Percentiles rank a stretch among this genome's conserved stretches.
Conservation (phyloP, 2,797 vertebrate genomes). For the Labeo calbasu region DNA sequence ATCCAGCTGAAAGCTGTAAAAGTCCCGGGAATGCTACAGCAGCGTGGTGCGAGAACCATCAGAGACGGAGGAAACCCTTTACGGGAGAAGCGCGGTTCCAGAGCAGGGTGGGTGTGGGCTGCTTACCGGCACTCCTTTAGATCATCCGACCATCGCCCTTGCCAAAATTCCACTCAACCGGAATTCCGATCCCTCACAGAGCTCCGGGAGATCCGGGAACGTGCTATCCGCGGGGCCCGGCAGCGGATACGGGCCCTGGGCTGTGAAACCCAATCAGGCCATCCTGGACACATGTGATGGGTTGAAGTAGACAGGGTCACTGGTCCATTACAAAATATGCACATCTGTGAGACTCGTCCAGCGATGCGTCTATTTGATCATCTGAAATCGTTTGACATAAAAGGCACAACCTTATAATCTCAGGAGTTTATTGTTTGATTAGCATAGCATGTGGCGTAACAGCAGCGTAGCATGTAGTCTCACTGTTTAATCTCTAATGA, state of each 20-base stretch:
- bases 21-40: slow-evolving; percentile 40
- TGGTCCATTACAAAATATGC: slow-evolving; percentile 39
- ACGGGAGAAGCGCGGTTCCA: slow-evolving; percentile 34
- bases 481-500: slow-evolving; percentile 21
- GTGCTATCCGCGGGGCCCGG: slow-evolving; percentile 20
- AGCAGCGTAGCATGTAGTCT: slow-evolving; percentile 14
- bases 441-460: slow-evolving; percentile 12
- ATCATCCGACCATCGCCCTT: slow-evolving; percentile 27
- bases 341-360: slow-evolving; percentile 42
- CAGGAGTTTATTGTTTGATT: slow-evolving; percentile 25
- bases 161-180: slow-evolving; percentile 47
- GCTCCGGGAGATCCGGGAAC: slow-evolving; percentile 40
- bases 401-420: slow-evolving; percentile 8
- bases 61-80: slow-evolving; percentile 38
- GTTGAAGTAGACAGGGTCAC: slow-evolving; percentile 44
- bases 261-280: slow-evolving; percentile 53
- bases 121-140: slow-evolving; percentile 22
- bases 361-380: slow-evolving; percentile 17
- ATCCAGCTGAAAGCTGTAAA: slow-evolving; percentile 59
- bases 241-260: slow-evolving; percentile 31
- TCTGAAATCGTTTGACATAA: slow-evolving; percentile 18
- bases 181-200: slow-evolving; percentile 46
- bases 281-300: slow-evolving; percentile 36
- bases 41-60: slow-evolving; percentile 33
- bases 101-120: slow-evolving; percentile 29